Evolutionary conservation across 2,113 vertebrate genomes (phyloP), one percentile per base, ranked within the genome.

Genomic region (Pangasianodon hypophthalmus): DNA sequence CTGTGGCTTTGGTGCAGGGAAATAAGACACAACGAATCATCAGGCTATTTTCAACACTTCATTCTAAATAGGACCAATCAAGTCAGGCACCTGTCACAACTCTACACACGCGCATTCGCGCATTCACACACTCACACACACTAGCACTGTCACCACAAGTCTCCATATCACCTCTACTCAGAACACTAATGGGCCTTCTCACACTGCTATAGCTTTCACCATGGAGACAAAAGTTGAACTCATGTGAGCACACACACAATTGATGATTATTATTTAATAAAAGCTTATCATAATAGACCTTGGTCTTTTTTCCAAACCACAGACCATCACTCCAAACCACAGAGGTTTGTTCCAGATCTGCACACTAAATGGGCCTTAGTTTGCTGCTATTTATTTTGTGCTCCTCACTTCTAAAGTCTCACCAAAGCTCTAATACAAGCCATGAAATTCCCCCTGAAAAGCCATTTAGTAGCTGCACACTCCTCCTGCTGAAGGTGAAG

Each of bases 361-460:
- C 29, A n/a, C 2, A 29, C 26, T 48, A 81, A 88, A 85, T 80
- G 32, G 77, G 80, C 93, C 95, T 95, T 94, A 94, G 95, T 95
- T 93, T 93, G 92, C 92, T 87, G 88, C 92, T 92, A 89, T 95
- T 94, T 88, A 60, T 64, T 58, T 91, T 88, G 77, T 88, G 83
- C 88, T 87, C 90, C 93, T 88, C 64, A 89, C 93, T 94, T 90
- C 56, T 87, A 71, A 83, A 73, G 81, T 46, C 54, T 82, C 91
- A 94, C 91, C 93, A 93, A 94, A 92, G 85, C 79, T 88, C 89
- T 89, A 71, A 90, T 87, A 85, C 64, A 90, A 90, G 67, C 89
- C 7, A 5, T 94, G 92, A 95, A 94, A 94, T 91, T 92, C 92
- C 82, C 86, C 92, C 90, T 89, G 91, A 93, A 94, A 93, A 94